Conservation (phyloP, 2,888 invertebrate species). For the Oeneis ivallda region DNA sequence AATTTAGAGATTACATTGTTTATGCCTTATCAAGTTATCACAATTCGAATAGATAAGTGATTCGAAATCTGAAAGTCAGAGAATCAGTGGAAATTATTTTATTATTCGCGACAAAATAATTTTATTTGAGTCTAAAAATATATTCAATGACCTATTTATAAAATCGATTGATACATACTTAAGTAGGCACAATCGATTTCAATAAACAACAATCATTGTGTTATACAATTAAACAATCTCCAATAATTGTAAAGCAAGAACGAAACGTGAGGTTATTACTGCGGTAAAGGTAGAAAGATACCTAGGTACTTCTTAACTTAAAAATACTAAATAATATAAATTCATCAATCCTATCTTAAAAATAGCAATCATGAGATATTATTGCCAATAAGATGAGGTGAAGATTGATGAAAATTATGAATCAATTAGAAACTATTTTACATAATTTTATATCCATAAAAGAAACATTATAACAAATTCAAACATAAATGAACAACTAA, state of each 20-base stretch:
- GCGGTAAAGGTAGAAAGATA: no score
- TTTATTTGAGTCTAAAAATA: neutral
- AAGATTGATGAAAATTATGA: no score
- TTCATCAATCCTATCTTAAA: no score
- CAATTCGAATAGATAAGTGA: slow-evolving; percentile 4
- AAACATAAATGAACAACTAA: no score
- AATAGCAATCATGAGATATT: no score
- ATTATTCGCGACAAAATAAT: slow-evolving; percentile 4
- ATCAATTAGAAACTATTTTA: no score
- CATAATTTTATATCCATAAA: no score
- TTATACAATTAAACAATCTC: slow-evolving; percentile 9
- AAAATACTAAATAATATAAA: no score
- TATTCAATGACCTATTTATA: slow-evolving; percentile 20
- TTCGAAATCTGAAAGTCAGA: slow-evolving; percentile 2
- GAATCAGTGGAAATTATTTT: neutral
- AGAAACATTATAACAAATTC: no score
- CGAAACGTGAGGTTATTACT: slow-evolving; percentile 38
- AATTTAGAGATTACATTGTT: slow-evolving; percentile 1
- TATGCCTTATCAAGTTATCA: neutral
- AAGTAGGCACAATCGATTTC: neutral
- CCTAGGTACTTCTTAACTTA: no score
- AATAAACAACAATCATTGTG: slow-evolving; percentile 12
- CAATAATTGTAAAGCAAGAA: slow-evolving; percentile 35
- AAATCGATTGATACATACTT: neutral
- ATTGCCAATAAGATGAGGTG: no score